Conservation (phyloP, 2,797 vertebrate genomes). For the Threskiornis aethiopicus region DNA sequence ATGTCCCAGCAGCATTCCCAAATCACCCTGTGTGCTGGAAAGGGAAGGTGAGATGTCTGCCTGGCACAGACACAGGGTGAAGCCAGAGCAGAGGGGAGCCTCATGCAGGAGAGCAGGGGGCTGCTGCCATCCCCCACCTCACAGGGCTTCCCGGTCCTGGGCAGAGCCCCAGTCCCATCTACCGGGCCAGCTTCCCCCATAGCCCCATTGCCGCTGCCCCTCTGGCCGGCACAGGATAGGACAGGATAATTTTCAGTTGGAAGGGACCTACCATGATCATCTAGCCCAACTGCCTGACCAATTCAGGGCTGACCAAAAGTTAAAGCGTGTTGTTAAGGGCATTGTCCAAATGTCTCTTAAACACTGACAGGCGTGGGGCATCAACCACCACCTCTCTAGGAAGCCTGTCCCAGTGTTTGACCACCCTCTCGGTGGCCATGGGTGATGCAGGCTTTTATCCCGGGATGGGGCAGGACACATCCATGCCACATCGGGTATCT, state of each 20-base stretch:
- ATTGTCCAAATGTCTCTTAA: neutral
- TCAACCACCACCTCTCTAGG: neutral
- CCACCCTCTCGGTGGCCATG: fast-evolving
- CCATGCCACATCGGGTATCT: neutral
- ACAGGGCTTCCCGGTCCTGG: neutral
- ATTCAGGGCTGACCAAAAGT: neutral
- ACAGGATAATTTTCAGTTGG: neutral
- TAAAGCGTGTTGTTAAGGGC: neutral
- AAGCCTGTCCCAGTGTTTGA: neutral
- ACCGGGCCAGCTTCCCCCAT: neutral
- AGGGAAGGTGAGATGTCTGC: neutral
- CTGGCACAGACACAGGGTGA: fast-evolving
- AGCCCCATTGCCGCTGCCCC: neutral
- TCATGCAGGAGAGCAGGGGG: neutral
- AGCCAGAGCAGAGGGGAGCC: neutral
- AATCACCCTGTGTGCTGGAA: neutral
- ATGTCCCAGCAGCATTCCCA: neutral
- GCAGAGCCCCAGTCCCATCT: neutral
- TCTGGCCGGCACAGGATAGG: neutral
- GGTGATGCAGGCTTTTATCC: neutral
- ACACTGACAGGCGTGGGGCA: neutral
- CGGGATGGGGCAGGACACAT: neutral
- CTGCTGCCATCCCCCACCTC: neutral
- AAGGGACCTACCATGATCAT: neutral
- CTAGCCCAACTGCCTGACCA: neutral